Evolutionary conservation across 37 sponge, comb jelly and placozoan genomes (phyloP), one percentile per base, ranked within the genome.

Genomic region (Eunapius fragilis): DNA sequence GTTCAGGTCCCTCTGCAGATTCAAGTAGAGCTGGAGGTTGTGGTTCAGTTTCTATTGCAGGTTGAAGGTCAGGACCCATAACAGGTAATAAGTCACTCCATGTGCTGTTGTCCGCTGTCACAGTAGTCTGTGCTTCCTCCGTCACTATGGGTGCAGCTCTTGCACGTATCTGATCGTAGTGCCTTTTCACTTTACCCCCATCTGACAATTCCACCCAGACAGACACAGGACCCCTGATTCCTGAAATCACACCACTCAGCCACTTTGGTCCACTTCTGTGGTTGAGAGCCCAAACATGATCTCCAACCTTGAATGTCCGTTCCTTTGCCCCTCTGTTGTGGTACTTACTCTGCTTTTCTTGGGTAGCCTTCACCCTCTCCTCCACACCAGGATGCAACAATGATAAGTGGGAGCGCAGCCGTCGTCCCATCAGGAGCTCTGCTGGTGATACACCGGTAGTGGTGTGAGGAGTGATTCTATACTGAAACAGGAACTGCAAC

Each of bases 361-460:
- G 82, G 22, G 31, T 67, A 10, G 73, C 71, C 31, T 81, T 45
- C 10, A 72, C 79, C 27, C 37, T 80, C 12, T n/a, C 17, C n/a
- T 19, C 37, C 4, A 80, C 37, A 79, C 80, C 78, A 49, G 90
- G 90, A 22, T 38, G 37, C 7, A 90, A 34, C 14, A 68, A 9
- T 33, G 85, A 75, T 23, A 90, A 31, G 31, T 33, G 81, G 10
- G 90, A 90, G 68, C 82, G n/a, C 30, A 85, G 72, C 14, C 81
- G 31, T 19, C 81, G 30, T 2, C 75, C 78, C 71, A 84, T 72
- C 45, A 89, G 48, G 19, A 90, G 36, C 37, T 90, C 80, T 11
- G 86, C 82, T 31, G 91, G 91, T 70, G 91, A 24, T 25, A 85
- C 19, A 0, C 86, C 86, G 38, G 91, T 85, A 28, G 77, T 86